Conservation (phyloP, 1,140 invertebrate genomes). For the Drosophila varians region DNA sequence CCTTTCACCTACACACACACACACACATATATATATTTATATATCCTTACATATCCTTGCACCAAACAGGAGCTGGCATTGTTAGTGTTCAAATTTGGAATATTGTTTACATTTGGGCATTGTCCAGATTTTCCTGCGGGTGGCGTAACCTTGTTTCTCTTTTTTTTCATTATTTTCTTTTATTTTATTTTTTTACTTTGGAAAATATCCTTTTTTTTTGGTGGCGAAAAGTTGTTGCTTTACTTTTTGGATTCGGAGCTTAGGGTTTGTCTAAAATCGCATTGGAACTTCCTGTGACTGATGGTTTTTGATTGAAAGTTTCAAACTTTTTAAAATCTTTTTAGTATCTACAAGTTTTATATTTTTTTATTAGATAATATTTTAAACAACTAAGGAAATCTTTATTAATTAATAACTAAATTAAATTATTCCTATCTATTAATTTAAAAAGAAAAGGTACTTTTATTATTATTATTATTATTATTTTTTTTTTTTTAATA, state of each 20-base stretch:
- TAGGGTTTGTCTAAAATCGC: not conserved
- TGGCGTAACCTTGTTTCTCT: not conserved
- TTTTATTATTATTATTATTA: too few species aligned
- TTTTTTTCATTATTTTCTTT: not conserved
- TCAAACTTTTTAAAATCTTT: too few species aligned
- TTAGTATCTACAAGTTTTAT: too few species aligned
- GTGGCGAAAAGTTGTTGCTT: not conserved
- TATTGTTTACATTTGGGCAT: slow-evolving; percentile 55
- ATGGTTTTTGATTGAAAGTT: not conserved
- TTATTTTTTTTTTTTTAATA: too few species aligned
- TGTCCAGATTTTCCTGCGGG: slow-evolving; percentile 40
- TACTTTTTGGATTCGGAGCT: not conserved
- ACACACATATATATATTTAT: slow-evolving; percentile 5
- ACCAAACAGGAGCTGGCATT: slow-evolving; percentile 11
- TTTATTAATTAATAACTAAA: too few species aligned
- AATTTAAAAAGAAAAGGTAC: too few species aligned
- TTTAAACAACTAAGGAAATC: too few species aligned
- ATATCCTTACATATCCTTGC: slow-evolving; percentile 6
- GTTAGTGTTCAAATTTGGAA: slow-evolving; percentile 50
- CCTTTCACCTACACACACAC: slow-evolving; percentile 29
- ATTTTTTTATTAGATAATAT: too few species aligned
- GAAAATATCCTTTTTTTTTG: not conserved
- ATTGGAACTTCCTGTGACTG: not conserved
- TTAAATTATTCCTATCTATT: too few species aligned
- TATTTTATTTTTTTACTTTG: not conserved